These are phyloP conservation scores for Pseudocheirus occidentalis DNA, from an alignment of 2,797 vertebrate genomes.

Conservation along the genomic window DNA sequence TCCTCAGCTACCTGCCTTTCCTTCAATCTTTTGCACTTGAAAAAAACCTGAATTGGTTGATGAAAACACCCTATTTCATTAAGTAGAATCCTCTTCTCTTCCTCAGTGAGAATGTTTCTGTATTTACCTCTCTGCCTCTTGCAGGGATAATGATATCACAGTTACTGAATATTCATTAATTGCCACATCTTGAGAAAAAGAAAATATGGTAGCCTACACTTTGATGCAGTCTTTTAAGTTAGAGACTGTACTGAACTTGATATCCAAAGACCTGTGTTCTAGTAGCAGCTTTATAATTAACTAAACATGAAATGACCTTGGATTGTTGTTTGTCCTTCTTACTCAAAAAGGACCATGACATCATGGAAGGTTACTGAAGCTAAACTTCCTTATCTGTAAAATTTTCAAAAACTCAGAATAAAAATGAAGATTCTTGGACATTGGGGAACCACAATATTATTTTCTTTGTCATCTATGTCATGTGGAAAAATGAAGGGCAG, in stretches of 20 bases:
- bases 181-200: not conserved
- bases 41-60: not conserved
- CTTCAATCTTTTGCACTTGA: not conserved
- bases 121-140: not conserved
- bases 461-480: not conserved
- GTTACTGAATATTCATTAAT: not conserved
- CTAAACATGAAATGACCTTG: not conserved
- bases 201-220: not conserved
- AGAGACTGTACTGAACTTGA: not conserved
- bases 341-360: no score
- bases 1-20: not conserved
- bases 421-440: not conserved
- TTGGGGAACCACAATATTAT: not conserved
- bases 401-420: not conserved
- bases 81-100: not conserved
- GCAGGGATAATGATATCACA: not conserved
- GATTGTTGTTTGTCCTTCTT: no score
- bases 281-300: not conserved
- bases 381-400: not conserved
- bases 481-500: not conserved
- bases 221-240: not conserved
- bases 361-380: not conserved
- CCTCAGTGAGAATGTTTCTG: not conserved
- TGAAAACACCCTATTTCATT: not conserved
- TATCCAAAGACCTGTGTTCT: not conserved